Evolutionary conservation across 1,140 invertebrate species (phyloP), one percentile per base, ranked within the genome.

Genomic region (Zaprionus ghesquierei): DNA sequence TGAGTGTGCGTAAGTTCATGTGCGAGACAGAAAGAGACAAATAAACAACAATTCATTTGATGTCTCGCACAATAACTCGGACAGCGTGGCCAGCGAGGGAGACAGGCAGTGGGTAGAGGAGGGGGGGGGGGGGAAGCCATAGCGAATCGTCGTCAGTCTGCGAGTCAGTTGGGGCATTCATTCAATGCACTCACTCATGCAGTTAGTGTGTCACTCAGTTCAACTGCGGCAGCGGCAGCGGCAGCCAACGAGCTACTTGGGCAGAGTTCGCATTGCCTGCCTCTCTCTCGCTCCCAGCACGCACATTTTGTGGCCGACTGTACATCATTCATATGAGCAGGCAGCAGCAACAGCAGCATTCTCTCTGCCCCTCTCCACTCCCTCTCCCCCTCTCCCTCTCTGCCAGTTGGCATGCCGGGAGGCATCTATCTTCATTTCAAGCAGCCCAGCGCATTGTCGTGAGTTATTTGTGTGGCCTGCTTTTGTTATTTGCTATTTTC

Each of bases 21-120:
- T 25, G 54, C 15, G 9, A 38, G 41, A 64, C 60, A 70, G 56
- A 70, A 64, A 50, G 75, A 81, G 68, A 82, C 82, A 77, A 79
- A 87, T 87, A 82, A 87, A 87, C 79, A 87, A 87, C 82, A 89
- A 87, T 87, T 74, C 76, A 89, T 77, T 87, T 82, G 75, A 75
- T 70, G 72, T 75, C 61, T 66, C 53, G 61, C 62, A 78, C 75
- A 65, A 64, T 70, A 75, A 74, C 65, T 69, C 69, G 53, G 55
- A 66, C 44, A 18, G 23, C 38, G 54, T 55, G 60, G 18, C 50
- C 56, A 69, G 23, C 13, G 23, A 49, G 51, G 35, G 5, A 5
- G 38, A 10, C n/a, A 31, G 41, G 4, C 29, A n/a, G 27, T 1
- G 10, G 15, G 15, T n/a, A n/a, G n/a, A n/a, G 18, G 10, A 35